These are phyloP conservation scores for Panthera tigris DNA, from an alignment of 2,113 vertebrate genomes.

Conservation along the genomic window DNA sequence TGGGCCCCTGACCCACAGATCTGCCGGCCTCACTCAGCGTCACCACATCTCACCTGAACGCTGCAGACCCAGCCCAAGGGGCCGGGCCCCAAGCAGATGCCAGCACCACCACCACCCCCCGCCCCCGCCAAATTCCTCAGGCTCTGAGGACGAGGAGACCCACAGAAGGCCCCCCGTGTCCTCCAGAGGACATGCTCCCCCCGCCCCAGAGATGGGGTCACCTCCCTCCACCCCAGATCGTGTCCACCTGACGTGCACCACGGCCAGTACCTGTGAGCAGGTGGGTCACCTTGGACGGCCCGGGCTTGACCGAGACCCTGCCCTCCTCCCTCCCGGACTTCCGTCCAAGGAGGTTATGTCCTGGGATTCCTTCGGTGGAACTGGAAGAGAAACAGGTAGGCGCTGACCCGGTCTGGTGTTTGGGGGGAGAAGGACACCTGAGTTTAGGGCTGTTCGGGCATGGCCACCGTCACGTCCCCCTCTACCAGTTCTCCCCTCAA, in stretches of 20 bases:
- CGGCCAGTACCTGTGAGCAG: not conserved
- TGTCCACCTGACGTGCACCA: not conserved
- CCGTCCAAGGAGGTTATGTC: fast-evolving
- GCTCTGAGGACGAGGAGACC: too few relatives aligned
- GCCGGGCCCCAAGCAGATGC: not conserved
- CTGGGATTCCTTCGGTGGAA: not conserved
- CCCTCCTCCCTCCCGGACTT: not conserved
- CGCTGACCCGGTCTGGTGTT: not conserved
- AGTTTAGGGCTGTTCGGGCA: fast-evolving
- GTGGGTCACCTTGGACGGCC: not conserved
- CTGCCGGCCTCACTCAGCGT: not conserved
- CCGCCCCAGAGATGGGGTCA: not conserved
- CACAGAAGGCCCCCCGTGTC: not conserved
- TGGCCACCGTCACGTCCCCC: not conserved
- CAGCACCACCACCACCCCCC: too few relatives aligned
- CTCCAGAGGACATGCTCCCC: not conserved
- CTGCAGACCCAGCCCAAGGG: not conserved
- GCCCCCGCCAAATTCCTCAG: fast-evolving
- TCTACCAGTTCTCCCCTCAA: not conserved
- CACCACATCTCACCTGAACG: not conserved
- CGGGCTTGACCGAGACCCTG: not conserved
- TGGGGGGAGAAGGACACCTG: not conserved
- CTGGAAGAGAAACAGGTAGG: not conserved
- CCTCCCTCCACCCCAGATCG: not conserved
- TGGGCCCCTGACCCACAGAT: not conserved